These are phyloP conservation scores for Emydoidea blandingii DNA, from an alignment of 2,797 vertebrate genomes.

Conservation along the genomic window DNA sequence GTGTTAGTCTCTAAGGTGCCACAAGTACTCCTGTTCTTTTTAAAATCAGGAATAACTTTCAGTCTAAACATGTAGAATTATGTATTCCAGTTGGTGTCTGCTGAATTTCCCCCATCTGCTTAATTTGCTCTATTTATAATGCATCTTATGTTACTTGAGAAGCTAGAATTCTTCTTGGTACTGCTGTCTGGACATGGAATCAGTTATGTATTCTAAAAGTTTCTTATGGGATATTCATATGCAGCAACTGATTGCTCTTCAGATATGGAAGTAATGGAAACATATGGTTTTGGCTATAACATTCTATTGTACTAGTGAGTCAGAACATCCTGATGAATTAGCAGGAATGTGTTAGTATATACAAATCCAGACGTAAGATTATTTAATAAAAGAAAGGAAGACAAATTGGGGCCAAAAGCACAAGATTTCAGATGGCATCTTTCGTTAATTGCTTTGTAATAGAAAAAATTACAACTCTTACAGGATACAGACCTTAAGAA, in stretches of 20 bases:
- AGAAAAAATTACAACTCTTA: not conserved
- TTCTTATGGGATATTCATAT: not conserved
- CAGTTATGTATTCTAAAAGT: not conserved
- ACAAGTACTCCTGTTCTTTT: too few species aligned
- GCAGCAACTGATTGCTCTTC: not conserved
- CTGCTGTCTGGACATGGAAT: not conserved
- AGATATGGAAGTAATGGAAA: not conserved
- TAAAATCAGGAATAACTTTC: not conserved
- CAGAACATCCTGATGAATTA: not conserved
- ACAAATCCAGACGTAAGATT: not conserved
- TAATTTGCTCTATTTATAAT: not conserved
- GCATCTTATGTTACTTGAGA: not conserved
- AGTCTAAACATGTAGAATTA: not conserved
- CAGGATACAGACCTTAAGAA: not conserved
- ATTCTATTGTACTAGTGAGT: not conserved
- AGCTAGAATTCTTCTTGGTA: not conserved
- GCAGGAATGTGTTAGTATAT: not conserved
- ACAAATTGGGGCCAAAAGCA: not conserved
- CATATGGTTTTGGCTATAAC: not conserved
- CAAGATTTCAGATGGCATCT: not conserved
- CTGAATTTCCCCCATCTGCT: not conserved
- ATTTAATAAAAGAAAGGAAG: not conserved
- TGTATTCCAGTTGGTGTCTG: not conserved
- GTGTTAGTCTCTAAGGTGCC: too few species aligned
- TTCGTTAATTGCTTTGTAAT: not conserved